Conservation (phyloP, 1,140 invertebrate genomes). For the Chymomyza costata region DNA sequence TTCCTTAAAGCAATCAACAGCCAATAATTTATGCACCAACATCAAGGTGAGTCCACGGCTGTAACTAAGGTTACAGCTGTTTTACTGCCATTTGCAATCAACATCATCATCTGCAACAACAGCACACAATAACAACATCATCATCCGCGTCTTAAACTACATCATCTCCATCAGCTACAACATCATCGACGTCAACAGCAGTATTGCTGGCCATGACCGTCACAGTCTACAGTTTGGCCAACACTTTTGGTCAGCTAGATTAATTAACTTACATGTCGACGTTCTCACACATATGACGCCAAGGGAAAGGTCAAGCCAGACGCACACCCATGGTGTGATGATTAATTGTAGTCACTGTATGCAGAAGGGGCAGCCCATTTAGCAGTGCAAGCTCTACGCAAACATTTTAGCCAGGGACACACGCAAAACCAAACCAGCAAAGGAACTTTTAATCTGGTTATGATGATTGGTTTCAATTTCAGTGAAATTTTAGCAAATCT, state of each 20-base stretch:
- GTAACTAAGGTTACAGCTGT: no score
- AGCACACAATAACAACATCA: slow-evolving; percentile 1
- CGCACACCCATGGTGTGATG: slow-evolving; percentile 57
- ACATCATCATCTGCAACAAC: slow-evolving; percentile 9
- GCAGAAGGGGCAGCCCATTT: no score
- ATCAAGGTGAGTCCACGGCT: slow-evolving; percentile 8
- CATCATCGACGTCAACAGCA: neutral
- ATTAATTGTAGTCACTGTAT: slow-evolving; percentile 38
- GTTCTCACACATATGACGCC: slow-evolving; percentile 7
- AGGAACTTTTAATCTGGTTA: no score
- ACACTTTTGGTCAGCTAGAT: slow-evolving; percentile 55
- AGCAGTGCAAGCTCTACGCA: neutral
- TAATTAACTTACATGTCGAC: slow-evolving; percentile 64
- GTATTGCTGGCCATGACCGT: slow-evolving; percentile 47
- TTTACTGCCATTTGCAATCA: no score
- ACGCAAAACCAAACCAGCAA: no score
- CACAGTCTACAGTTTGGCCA: slow-evolving; percentile 42
- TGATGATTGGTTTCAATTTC: no score
- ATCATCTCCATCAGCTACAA: slow-evolving; percentile 20
- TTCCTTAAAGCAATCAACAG: slow-evolving; percentile 34
- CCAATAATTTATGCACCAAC: slow-evolving; percentile 50
- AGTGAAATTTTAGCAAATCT: no score
- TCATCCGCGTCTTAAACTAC: slow-evolving; percentile 40
- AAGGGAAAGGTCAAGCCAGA: slow-evolving; percentile 42
- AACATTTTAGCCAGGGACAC: no score